Percentiles rank a stretch among this genome's conserved stretches.
phyloP scores from a whole-genome alignment of 2,797 vertebrate species.

The Melopsittacus undulatus region DNA sequence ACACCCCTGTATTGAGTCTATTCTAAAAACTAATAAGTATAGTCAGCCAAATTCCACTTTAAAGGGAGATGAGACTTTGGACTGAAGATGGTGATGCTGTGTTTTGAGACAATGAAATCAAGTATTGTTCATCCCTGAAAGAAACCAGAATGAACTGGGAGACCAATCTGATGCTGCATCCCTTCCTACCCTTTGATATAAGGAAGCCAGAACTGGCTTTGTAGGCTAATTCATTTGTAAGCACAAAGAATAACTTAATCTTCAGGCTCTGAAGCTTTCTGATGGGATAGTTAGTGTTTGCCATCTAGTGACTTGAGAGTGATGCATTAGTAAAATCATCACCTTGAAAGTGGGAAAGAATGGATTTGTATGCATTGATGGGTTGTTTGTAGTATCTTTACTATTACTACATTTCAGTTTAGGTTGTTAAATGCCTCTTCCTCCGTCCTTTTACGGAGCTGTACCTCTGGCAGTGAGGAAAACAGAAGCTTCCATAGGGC shows the following conservation, averaged over 20 bases:
- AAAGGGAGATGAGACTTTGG: neutral
- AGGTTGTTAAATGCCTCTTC: neutral
- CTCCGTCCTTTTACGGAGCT: neutral
- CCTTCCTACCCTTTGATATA: neutral
- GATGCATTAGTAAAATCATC: neutral
- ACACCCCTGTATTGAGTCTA: neutral
- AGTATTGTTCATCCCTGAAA: neutral
- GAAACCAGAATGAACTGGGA: neutral
- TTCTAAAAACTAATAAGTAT: neutral
- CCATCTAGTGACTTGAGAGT: neutral
- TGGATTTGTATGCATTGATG: neutral
- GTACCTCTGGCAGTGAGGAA: conserved; percentile 18
- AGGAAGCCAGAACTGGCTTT: neutral
- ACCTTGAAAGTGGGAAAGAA: neutral
- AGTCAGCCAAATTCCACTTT: neutral
- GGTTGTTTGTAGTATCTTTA: neutral
- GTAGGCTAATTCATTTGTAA: neutral
- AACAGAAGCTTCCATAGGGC: conserved; percentile 56
- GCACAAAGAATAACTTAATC: neutral
- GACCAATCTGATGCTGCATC: neutral
- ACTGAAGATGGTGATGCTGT: neutral
- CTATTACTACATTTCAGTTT: neutral
- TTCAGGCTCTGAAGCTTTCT: neutral
- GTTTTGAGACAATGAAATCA: neutral
- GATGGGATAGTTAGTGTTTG: neutral